These are phyloP conservation scores for Trinectes maculatus DNA, from an alignment of 2,113 vertebrate genomes.

Conservation along the genomic window DNA sequence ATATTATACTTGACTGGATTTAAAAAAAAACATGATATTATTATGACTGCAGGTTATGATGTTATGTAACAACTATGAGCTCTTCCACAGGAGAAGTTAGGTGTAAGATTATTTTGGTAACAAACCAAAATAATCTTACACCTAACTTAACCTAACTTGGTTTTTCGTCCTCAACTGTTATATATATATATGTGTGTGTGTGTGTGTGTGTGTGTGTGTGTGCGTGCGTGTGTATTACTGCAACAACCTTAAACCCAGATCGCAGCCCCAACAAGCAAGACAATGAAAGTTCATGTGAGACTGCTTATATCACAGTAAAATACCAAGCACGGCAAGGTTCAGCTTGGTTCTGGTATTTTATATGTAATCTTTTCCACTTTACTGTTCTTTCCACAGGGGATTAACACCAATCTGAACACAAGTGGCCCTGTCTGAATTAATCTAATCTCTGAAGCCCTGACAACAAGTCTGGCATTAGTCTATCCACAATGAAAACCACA, in stretches of 20 bases:
- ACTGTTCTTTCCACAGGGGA: slow-evolving; percentile 7
- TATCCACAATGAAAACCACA: background rate
- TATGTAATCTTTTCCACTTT: background rate
- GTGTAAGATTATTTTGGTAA: slow-evolving; percentile 6
- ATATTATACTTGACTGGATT: too few species aligned
- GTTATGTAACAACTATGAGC: background rate
- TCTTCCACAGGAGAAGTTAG: background rate
- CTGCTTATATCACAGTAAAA: slow-evolving; percentile 6
- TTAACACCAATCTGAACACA: slow-evolving; percentile 22
- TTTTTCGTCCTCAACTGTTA: too few species aligned
- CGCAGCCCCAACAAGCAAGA: background rate
- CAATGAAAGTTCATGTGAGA: background rate
- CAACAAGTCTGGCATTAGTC: slow-evolving; percentile 10
- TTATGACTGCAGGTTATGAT: background rate
- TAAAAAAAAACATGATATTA: too few species aligned
- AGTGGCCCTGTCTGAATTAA: slow-evolving; percentile 5
- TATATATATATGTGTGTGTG: too few species aligned
- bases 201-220: too few species aligned
- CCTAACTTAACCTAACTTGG: too few species aligned
- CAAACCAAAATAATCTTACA: too few species aligned
- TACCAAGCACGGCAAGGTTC: background rate
- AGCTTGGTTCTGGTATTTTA: slow-evolving; percentile 5
- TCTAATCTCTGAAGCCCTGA: slow-evolving; percentile 16
- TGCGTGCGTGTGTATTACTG: too few species aligned
- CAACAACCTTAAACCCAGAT: slow-evolving; percentile 1